phyloP scores from a whole-genome alignment of 2,888 invertebrate genomes.

The Endotricha flammealis region DNA sequence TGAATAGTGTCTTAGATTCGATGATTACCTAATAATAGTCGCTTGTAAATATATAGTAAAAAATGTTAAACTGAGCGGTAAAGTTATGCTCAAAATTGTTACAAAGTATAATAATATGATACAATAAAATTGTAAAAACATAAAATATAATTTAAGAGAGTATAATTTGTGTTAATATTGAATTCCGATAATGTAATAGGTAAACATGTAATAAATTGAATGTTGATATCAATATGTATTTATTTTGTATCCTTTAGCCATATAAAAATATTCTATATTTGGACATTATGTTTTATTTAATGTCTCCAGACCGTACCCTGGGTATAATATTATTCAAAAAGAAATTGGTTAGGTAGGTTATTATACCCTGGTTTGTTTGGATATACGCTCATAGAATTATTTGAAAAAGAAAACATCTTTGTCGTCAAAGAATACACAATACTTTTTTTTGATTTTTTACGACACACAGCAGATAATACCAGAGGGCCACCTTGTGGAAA shows the following conservation, averaged over 20 bases:
- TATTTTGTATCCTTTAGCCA: slow-evolving; percentile 10
- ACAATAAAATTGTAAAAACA: slow-evolving; percentile 24
- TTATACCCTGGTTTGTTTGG: no score
- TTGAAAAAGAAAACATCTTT: no score
- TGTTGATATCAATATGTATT: slow-evolving; percentile 28
- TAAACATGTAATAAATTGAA: slow-evolving; percentile 40
- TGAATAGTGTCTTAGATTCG: no score
- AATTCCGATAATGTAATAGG: slow-evolving; percentile 25
- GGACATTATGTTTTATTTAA: neutral
- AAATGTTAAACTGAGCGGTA: slow-evolving; percentile 13
- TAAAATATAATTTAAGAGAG: slow-evolving; percentile 18
- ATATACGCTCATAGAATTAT: no score
- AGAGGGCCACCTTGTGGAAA: no score
- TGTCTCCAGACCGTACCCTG: neutral
- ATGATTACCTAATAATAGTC: slow-evolving; percentile 28
- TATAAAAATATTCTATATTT: neutral
- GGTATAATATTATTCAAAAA: neutral
- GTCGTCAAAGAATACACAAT: no score
- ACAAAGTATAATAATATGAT: slow-evolving; percentile 7
- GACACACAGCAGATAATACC: no score
- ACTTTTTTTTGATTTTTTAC: no score
- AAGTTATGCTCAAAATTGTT: slow-evolving; percentile 5
- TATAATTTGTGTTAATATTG: slow-evolving; percentile 26
- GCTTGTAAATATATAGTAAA: slow-evolving; percentile 38
- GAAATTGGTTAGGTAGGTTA: neutral